Percentiles rank a stretch among this genome's conserved stretches.
Evolutionary conservation across 2,113 vertebrate genomes (phyloP).

Genomic region (Grammatotria lemairii): DNA sequence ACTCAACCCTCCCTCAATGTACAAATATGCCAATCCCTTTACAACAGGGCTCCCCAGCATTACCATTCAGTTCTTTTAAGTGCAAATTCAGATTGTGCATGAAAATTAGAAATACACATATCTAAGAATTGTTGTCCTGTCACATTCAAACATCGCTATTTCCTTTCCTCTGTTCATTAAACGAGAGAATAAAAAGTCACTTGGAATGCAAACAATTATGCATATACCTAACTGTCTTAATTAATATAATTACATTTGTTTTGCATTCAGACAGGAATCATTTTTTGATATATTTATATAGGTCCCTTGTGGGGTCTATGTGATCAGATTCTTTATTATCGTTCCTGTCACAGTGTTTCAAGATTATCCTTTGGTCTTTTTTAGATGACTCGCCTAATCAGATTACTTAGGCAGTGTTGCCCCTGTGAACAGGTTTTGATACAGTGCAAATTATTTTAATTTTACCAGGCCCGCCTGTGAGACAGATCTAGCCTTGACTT

Average conservation of each 20-base stretch:
- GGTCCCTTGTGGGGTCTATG: not conserved
- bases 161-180: not conserved
- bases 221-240: not conserved
- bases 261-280: constrained; percentile 11
- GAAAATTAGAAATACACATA: not conserved
- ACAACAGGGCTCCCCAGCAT: not conserved
- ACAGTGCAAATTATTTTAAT: constrained; percentile 64
- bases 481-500: constrained; percentile 44
- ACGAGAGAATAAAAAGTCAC: not conserved
- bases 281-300: not conserved
- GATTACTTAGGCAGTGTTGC: constrained; percentile 51
- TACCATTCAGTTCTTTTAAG: not conserved
- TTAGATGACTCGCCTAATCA: constrained; percentile 43
- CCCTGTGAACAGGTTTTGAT: constrained; percentile 49
- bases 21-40: not conserved
- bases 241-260: constrained; percentile 28
- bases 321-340: constrained; percentile 16
- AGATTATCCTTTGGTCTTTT: constrained; percentile 25
- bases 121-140: not conserved
- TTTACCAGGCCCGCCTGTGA: constrained; percentile 37
- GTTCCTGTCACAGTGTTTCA: constrained; percentile 11
- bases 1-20: not conserved
- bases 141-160: not conserved
- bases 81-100: not conserved
- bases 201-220: not conserved